Percentiles rank a stretch among this genome's conserved stretches.
These are phyloP conservation scores for Malaclemys terrapin DNA, from an alignment of 2,113 vertebrate genomes.

Conservation along the genomic window DNA sequence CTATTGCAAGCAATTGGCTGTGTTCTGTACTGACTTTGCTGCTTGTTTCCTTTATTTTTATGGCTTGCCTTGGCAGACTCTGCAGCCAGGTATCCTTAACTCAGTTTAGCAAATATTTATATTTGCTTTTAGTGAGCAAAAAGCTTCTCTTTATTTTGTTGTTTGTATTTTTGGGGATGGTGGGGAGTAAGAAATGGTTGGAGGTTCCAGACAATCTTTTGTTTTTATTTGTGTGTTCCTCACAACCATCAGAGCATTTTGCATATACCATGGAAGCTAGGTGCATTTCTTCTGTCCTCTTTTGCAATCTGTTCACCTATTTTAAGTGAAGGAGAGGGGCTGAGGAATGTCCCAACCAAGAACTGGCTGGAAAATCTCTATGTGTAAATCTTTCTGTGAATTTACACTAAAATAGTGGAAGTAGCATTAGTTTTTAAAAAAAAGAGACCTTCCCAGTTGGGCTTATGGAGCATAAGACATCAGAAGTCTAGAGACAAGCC, in stretches of 20 bases:
- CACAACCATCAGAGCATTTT: slow-evolving; percentile 45
- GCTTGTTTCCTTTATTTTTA: background rate
- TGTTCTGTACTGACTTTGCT: background rate
- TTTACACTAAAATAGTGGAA: slow-evolving; percentile 43
- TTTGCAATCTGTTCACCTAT: slow-evolving; percentile 49
- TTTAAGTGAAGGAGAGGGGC: slow-evolving; percentile 53
- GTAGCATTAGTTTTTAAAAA: background rate
- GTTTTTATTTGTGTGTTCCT: slow-evolving; percentile 66
- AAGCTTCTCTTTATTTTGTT: slow-evolving; percentile 16
- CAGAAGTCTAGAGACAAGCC: background rate
- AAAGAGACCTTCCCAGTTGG: background rate
- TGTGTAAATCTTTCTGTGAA: slow-evolving; percentile 42
- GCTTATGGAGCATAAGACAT: background rate
- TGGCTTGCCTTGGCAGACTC: background rate
- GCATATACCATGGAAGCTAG: slow-evolving; percentile 63
- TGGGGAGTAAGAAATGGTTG: background rate
- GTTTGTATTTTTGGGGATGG: slow-evolving; percentile 44
- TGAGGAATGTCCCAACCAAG: slow-evolving; percentile 56
- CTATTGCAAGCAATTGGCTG: background rate
- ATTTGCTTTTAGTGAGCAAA: slow-evolving; percentile 8
- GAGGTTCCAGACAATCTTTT: slow-evolving; percentile 10
- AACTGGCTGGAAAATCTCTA: slow-evolving; percentile 56
- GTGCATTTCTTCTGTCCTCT: slow-evolving; percentile 51
- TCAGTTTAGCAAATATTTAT: background rate
- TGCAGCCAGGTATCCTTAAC: background rate